Evolutionary conservation across 2,888 invertebrate species (phyloP).

Genomic region (Stegana nigrithorax): DNA sequence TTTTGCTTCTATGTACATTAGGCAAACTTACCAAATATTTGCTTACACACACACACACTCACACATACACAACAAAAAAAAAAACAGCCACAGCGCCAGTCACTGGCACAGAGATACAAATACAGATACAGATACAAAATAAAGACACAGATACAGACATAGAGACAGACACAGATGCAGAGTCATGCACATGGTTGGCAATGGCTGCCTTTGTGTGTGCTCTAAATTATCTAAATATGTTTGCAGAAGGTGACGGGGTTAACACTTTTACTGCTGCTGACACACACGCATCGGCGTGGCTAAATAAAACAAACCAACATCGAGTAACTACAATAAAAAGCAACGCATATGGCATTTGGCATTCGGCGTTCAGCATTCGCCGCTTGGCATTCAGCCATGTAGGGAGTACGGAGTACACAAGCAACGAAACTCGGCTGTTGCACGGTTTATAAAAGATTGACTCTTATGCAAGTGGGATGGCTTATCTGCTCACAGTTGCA

Average conservation of each 20-base stretch:
- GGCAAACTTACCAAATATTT: background rate
- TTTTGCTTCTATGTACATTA: background rate
- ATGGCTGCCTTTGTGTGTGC: slow-evolving; percentile 31
- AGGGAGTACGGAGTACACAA: too few species aligned
- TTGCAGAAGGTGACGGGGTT: slow-evolving; percentile 54
- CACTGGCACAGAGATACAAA: background rate
- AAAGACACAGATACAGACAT: background rate
- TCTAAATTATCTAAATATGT: slow-evolving; percentile 60
- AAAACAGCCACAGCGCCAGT: background rate
- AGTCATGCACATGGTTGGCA: background rate
- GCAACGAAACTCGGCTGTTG: too few species aligned
- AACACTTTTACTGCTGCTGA: slow-evolving; percentile 44
- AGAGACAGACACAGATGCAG: background rate
- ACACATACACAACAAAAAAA: too few species aligned
- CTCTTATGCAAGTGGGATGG: too few species aligned
- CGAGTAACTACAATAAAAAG: too few species aligned
- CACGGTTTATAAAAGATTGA: too few species aligned
- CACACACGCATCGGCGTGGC: slow-evolving; percentile 25
- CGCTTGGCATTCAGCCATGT: too few species aligned
- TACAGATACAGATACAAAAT: too few species aligned
- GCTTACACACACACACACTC: background rate
- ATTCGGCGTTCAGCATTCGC: too few species aligned
- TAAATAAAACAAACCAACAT: too few species aligned
- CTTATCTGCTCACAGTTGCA: too few species aligned
- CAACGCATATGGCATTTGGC: background rate